phyloP scores from a whole-genome alignment of 2,888 invertebrate genomes.

The Drosophila fungiperda region DNA sequence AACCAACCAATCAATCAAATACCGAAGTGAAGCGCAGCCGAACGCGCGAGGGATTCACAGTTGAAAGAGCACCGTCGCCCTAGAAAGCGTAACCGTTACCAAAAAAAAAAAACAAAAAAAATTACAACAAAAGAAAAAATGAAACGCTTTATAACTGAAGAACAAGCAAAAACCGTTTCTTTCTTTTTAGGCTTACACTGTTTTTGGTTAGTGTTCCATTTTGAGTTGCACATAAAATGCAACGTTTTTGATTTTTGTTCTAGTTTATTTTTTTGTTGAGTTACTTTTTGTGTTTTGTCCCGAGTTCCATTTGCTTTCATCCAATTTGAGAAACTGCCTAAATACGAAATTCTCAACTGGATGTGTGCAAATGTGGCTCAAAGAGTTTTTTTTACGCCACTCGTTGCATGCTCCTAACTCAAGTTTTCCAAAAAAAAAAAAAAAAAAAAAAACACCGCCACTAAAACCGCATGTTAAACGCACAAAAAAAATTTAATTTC shows the following conservation, averaged over 20 bases:
- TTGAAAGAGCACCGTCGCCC: conserved; percentile 87
- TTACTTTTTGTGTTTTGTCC: conserved; percentile 21
- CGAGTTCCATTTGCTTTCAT: conserved; percentile 25
- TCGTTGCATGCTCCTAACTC: conserved; percentile 37
- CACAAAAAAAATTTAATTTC: conserved; percentile 5
- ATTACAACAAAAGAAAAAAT: neutral
- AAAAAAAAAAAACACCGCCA: conserved; percentile 10
- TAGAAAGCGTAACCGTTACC: conserved; percentile 61
- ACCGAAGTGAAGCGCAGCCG: conserved; percentile 90
- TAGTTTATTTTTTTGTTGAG: conserved; percentile 25
- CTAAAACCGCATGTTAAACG: conserved; percentile 40
- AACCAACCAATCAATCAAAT: conserved; percentile 46
- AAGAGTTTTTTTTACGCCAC: conserved; percentile 24
- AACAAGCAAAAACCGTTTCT: conserved; percentile 41
- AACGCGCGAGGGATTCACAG: conserved; percentile 90
- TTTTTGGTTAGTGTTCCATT: conserved; percentile 66
- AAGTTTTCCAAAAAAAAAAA: conserved; percentile 13
- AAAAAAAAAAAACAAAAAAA: neutral
- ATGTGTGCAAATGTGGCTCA: conserved; percentile 36
- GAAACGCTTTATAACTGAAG: conserved; percentile 8
- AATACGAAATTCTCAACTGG: conserved; percentile 1
- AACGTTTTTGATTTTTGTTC: conserved; percentile 42
- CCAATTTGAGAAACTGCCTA: neutral
- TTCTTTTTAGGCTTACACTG: conserved; percentile 51
- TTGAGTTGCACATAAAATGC: conserved; percentile 26